A percentile compares a stretch with the other conserved stretches of the same genome.
These are phyloP conservation scores for Athrips mouffetella DNA, from an alignment of 2,888 invertebrate species.

Conservation along the genomic window DNA sequence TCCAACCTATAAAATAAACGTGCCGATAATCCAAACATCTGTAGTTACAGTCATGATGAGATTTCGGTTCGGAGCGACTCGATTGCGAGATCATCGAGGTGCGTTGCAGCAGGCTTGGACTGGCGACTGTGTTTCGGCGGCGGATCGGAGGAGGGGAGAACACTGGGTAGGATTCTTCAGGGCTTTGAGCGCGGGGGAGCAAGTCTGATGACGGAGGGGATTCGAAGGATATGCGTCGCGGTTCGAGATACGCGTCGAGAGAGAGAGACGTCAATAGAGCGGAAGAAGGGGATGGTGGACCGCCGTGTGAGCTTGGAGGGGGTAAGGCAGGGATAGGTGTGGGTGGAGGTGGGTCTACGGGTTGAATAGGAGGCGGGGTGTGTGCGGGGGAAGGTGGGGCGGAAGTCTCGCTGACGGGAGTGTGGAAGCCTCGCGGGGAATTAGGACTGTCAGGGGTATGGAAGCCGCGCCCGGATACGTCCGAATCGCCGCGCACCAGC, in stretches of 20 bases:
- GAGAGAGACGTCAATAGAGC: conserved; percentile 84
- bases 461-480: conserved; percentile 77
- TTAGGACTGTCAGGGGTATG: conserved; percentile 63
- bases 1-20: neutral
- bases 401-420: conserved; percentile 83
- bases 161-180: conserved; percentile 90
- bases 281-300: conserved; percentile 90
- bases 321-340: conserved; percentile 58
- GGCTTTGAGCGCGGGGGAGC: conserved; percentile 81
- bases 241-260: conserved; percentile 91
- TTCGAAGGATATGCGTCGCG: conserved; percentile 88
- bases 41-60: conserved; percentile 94
- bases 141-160: conserved; percentile 90
- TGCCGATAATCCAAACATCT: neutral
- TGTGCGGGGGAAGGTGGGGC: conserved; percentile 65
- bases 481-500: conserved; percentile 77
- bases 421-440: conserved; percentile 84
- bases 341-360: conserved; percentile 83
- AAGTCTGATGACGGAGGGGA: conserved; percentile 87
- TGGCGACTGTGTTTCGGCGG: conserved; percentile 80
- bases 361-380: conserved; percentile 48
- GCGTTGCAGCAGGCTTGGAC: conserved; percentile 77
- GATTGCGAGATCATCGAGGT: conserved; percentile 88
- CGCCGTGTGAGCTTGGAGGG: conserved; percentile 52
- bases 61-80: conserved; percentile 83